Base-by-base conservation (phyloP, 2,888 invertebrate genomes). In the Acholoe squamosa region DNA sequence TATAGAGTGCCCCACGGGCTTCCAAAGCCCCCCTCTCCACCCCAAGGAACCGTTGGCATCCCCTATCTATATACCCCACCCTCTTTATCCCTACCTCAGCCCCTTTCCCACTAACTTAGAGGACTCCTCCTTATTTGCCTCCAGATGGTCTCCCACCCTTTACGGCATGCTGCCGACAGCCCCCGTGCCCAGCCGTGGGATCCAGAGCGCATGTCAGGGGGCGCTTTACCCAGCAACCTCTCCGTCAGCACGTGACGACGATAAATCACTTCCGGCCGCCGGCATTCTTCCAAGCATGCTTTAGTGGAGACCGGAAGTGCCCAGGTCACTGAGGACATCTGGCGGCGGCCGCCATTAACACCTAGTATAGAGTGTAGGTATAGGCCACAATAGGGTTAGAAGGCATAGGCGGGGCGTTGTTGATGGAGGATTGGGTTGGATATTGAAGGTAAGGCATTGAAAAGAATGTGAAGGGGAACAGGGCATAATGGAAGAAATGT, bases 181-280 rank as follows among this genome's bases (percentile, higher is more conserved):
- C 43, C 43, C 43, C n/a, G 10, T 43, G 43, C 43, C 3, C 5
- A 43, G 43, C 10, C 43, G 43, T 43, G 76, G 76, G 25, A 76
- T 76, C 76, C 76, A 76, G n/a, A 10, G 25, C 76, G 28, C 76
- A 25, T 31, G 76, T 76, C 76, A 28, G 76, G 28, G 28, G 3
- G 61, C 61, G 16, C 25, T 31, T 25, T 76, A 31, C 76, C 76
- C 76, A 76, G 76, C 25, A 76, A 1, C 28, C 76, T n/a, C 31
- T 31, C 76, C 14, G 28, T 25, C 76, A 76, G 76, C 76, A 76
- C 76, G 76, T 76, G 76, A 76, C 76, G 76, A 76, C 76, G 16
- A 76, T 76, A 76, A 28, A 76, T 76, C 76, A 76, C 76, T 76
- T 28, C 76, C 76, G 76, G 76, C 76, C 28, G 76, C 16, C 61